Percentiles rank a stretch among this genome's conserved stretches.
Conservation (phyloP, 2,888 invertebrate species). For the Caenorhabditis zanzibari region DNA sequence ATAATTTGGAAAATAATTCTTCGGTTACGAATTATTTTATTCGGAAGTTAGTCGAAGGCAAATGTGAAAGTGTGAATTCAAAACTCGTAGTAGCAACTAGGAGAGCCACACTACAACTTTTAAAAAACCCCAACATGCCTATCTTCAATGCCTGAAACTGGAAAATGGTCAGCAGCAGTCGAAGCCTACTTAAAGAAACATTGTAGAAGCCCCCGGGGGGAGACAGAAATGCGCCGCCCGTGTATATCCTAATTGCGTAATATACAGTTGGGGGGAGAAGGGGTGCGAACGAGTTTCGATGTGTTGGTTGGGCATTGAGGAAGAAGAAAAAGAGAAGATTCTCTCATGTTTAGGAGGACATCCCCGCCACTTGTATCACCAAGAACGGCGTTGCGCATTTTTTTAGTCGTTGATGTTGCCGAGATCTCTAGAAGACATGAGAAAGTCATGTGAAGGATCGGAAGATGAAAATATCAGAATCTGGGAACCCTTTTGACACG, state of each 20-base stretch:
- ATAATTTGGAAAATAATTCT: no score
- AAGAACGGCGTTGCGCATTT: neutral
- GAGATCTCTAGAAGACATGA: slow-evolving; percentile 18
- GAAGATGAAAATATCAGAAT: no score
- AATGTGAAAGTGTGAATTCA: no score
- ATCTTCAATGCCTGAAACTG: slow-evolving; percentile 14
- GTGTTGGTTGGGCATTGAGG: no score
- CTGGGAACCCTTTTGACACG: no score
- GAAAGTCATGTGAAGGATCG: no score
- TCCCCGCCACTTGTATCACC: neutral
- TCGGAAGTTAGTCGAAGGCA: no score
- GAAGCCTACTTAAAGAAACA: slow-evolving; percentile 56
- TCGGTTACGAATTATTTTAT: no score
- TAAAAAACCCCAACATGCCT: no score
- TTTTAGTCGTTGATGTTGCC: slow-evolving; percentile 15
- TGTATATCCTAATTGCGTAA: slow-evolving; percentile 56
- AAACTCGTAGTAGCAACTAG: no score
- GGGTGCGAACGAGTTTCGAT: slow-evolving; percentile 35
- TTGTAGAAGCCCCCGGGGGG: slow-evolving; percentile 2
- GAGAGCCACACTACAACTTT: no score
- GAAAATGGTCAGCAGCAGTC: slow-evolving; percentile 35
- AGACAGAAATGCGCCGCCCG: slow-evolving; percentile 1
- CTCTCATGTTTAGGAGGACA: slow-evolving; percentile 18
- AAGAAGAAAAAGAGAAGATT: no score
- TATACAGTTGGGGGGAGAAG: slow-evolving; percentile 35